A percentile compares a stretch with the other conserved stretches of the same genome.
phyloP scores from a whole-genome alignment of 2,113 vertebrate genomes.

The Eupsittula cactorum region DNA sequence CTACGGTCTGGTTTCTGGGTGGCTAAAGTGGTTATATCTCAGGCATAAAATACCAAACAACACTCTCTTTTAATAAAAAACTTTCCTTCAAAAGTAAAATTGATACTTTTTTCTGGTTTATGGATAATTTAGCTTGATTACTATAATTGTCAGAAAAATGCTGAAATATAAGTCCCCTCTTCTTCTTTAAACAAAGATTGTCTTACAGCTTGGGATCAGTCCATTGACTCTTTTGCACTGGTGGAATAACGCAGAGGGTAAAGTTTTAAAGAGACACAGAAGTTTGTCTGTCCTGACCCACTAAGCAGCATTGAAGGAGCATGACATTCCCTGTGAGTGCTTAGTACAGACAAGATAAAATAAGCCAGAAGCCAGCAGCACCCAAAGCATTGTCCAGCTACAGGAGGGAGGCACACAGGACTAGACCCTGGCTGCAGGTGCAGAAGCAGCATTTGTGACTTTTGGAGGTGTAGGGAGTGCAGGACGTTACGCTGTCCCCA shows the following conservation, averaged over 20 bases:
- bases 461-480: neutral
- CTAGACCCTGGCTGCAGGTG: neutral
- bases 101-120: conserved; percentile 64
- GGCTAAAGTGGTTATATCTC: conserved; percentile 26
- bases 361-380: neutral
- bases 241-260: neutral
- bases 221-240: neutral
- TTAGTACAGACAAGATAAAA: neutral
- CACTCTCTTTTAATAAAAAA: conserved; percentile 52
- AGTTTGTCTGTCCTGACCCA: neutral
- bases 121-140: conserved; percentile 64
- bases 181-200: conserved; percentile 55
- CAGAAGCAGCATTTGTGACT: rapidly evolving
- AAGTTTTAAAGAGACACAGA: neutral
- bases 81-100: conserved; percentile 47
- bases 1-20: too few species aligned
- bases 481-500: neutral
- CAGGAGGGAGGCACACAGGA: neutral
- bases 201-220: conserved; percentile 44
- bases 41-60: conserved; percentile 60
- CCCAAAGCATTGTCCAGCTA: neutral
- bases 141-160: conserved; percentile 61
- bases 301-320: neutral
- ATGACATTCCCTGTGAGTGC: rapidly evolving
- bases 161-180: conserved; percentile 42